phyloP scores from a whole-genome alignment of 2,888 invertebrate species.

The Lochmaea capreae region DNA sequence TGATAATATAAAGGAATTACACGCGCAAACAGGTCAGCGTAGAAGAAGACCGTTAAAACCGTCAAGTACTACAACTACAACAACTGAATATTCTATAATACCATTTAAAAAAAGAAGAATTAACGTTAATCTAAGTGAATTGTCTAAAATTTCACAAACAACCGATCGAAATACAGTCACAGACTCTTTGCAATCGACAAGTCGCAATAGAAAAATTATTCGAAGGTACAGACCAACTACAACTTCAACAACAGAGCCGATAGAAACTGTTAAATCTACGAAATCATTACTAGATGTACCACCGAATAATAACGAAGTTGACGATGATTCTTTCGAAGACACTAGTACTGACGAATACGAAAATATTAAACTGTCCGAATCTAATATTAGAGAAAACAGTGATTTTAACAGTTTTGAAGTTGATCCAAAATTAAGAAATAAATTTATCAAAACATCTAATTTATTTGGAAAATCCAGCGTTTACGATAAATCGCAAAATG shows the following conservation, averaged over 20 bases:
- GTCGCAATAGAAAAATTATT: constrained; percentile 51
- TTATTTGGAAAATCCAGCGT: constrained; percentile 24
- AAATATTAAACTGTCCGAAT: constrained; percentile 65
- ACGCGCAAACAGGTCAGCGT: constrained; percentile 36
- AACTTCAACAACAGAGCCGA: constrained; percentile 21
- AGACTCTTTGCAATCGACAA: constrained; percentile 19
- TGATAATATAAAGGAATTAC: constrained; percentile 46
- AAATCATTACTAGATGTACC: constrained; percentile 18
- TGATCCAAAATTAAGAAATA: constrained; percentile 43
- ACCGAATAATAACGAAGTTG: constrained; percentile 31
- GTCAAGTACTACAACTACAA: constrained; percentile 40
- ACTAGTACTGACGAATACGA: constrained; percentile 59
- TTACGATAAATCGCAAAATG: constrained; percentile 8
- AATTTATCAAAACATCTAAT: constrained; percentile 36
- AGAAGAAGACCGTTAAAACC: constrained; percentile 48
- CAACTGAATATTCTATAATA: constrained; percentile 37
- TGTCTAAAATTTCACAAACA: constrained; percentile 1
- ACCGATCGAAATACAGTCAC: not conserved
- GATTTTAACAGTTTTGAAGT: constrained; percentile 54
- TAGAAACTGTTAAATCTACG: constrained; percentile 31
- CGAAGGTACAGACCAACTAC: constrained; percentile 50
- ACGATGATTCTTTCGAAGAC: constrained; percentile 49
- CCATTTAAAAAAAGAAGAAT: constrained; percentile 35
- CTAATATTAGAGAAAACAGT: constrained; percentile 63
- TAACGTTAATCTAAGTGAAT: constrained; percentile 4